These are phyloP conservation scores for Agrochola lychnidis DNA, from an alignment of 2,888 invertebrate genomes.

Conservation along the genomic window DNA sequence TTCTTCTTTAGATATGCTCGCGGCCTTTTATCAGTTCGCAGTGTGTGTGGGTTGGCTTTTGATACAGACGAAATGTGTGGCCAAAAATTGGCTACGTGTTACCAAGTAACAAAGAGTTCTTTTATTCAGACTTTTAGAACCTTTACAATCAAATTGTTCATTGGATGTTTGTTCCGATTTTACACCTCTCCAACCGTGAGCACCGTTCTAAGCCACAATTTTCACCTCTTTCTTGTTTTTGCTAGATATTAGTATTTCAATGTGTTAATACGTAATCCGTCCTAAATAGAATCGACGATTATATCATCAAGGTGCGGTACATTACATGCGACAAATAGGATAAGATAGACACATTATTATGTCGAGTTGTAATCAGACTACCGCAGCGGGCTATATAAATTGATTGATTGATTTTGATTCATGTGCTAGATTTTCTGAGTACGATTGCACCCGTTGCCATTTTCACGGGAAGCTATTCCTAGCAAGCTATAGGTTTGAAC, in stretches of 20 bases:
- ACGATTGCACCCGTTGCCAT: neutral
- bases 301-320: conserved; percentile 13
- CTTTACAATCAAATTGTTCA: neutral
- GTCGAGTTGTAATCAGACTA: neutral
- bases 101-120: neutral
- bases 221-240: neutral
- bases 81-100: neutral
- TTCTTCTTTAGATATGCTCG: neutral
- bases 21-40: neutral
- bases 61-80: neutral
- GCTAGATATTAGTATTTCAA: neutral
- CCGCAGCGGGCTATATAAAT: neutral
- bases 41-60: conserved; percentile 9
- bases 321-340: neutral
- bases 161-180: neutral
- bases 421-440: neutral
- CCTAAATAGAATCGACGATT: neutral
- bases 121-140: neutral
- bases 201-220: neutral
- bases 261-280: neutral
- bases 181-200: neutral
- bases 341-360: neutral
- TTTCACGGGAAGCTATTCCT: neutral
- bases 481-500: neutral
- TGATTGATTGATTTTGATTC: conserved; percentile 14